Base-by-base conservation (phyloP, 92 coral and sea anemone species). In the Paragorgia papillata region DNA sequence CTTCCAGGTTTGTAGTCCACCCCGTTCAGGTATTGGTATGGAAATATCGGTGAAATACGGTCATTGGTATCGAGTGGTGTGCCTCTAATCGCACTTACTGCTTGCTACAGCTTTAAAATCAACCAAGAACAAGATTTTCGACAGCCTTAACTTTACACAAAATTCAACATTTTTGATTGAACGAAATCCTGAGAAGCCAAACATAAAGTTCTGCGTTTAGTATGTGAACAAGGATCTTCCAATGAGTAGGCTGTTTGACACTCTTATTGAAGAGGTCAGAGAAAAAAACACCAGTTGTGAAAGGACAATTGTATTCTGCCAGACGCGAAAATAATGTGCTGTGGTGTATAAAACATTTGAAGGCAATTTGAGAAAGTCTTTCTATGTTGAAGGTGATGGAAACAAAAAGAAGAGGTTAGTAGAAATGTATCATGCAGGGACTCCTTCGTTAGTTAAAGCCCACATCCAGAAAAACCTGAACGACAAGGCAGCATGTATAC, bases 381-480 rank as follows among this genome's bases (percentile, higher is more conserved):
- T 83, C 76, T 83, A 37, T 4, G 43, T 37, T 37, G 43, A 4
- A 37, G 43, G 6, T 37, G 4, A 12, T 4, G 43, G 43, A 37
- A 4, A 37, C 4, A 65, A 35, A 29, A 73, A 31, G 24, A 66
- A 80, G 57, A 74, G 73, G 19, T n/a, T 74, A 29, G 79, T 80
- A 61, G 85, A 85, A 59, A 85, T 85, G 89, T 80, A 57, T 74
- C 85, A 85, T 66, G 89, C 89, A 7, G 89, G 89, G 22, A 87
- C 90, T 9, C 87, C 85, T 0, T 56, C 41, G 43, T 15, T 75
- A 54, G 85, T 73, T 9, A 87, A 87, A 74, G 51, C 53, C 68
- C 88, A 83, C 60, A 60, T 87, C 27, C 44, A 61, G 15, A 17
- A 56, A 7, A 87, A 83, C 71, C 37, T 79, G 62, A 30, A 61